phyloP scores from a whole-genome alignment of 2,797 vertebrate species.

The Cyprinodon diabolis region DNA sequence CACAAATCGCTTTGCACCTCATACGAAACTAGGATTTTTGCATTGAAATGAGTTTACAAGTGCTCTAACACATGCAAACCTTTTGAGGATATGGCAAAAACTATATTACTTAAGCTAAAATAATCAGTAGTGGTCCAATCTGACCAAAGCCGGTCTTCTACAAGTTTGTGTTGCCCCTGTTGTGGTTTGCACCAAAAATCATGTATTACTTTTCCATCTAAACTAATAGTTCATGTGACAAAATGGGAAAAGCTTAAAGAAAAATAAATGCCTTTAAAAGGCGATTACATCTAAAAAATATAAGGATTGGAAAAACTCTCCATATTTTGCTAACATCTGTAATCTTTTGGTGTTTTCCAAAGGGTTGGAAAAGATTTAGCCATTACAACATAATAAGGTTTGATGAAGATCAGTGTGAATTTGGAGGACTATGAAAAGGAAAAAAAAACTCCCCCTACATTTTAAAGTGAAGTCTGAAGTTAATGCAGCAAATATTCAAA shows the following conservation, averaged over 20 bases:
- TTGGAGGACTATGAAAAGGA: constrained; percentile 21
- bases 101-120: too few species aligned
- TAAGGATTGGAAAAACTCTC: constrained; percentile 13
- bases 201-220: neutral
- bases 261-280: neutral
- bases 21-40: too few species aligned
- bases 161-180: neutral
- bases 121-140: neutral
- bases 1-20: too few species aligned
- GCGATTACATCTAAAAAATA: constrained; percentile 18
- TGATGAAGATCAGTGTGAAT: constrained; percentile 43
- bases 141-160: neutral
- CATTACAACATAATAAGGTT: constrained; percentile 59
- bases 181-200: neutral
- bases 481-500: neutral
- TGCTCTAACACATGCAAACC: too few species aligned
- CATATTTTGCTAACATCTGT: constrained; percentile 18
- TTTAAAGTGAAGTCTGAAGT: constrained; percentile 28
- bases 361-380: constrained; percentile 56
- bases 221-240: neutral
- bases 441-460: constrained; percentile 37
- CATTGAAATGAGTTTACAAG: too few species aligned
- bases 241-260: neutral
- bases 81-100: too few species aligned
- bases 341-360: constrained; percentile 30